Base-by-base conservation (phyloP, 2,113 vertebrate species). In the Seriola quinqueradiata region DNA sequence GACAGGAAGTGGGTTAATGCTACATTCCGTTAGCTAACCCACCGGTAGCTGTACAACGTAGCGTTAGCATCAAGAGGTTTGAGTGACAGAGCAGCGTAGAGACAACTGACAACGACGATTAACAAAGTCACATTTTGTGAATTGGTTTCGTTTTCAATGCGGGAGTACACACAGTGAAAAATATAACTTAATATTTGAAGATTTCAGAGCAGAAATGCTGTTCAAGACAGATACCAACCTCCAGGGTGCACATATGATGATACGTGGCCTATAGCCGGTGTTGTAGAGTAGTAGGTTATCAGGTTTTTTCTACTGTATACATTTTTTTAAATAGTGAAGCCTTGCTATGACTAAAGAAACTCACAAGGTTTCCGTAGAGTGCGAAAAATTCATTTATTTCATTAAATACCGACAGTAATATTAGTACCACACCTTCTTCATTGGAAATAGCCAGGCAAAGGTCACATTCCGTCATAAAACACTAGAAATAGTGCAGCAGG, bases 11-110 rank as follows among this genome's bases (percentile, higher is more conserved):
- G 60, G 75, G 32, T 61, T 59, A 63, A 81, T 71, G 93, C 90
- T 90, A 90, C 75, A 72, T 83, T 83, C 69, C 55, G 82, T 86
- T 92, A 93, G 92, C 90, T 85, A 59, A 17, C 21, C 32, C n/a
- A 8, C 8, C 54, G 40, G 25, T 14, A 8, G 67, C 59, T 16
- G 7, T 34, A 3, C 40, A 5, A 48, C 54, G 40, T 44, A 64
- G 55, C 44, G 46, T 84, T 83, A 73, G 83, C 68, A 48, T 50
- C n/a, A 3, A 42, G 34, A 4, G 23, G 57, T 19, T 50, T 59
- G 57, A 63, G 14, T 40, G 42, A 9, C 14, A 32, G 32, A 68
- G 42, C 17, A 16, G 11, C 64, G 25, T 10, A 46, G 40, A 70
- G 36, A n/a, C 9, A 36, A 44, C 13, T 32, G 8, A 1, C 19